phyloP scores from a whole-genome alignment of 2,888 invertebrate genomes.

The Drosophila maculinotata region DNA sequence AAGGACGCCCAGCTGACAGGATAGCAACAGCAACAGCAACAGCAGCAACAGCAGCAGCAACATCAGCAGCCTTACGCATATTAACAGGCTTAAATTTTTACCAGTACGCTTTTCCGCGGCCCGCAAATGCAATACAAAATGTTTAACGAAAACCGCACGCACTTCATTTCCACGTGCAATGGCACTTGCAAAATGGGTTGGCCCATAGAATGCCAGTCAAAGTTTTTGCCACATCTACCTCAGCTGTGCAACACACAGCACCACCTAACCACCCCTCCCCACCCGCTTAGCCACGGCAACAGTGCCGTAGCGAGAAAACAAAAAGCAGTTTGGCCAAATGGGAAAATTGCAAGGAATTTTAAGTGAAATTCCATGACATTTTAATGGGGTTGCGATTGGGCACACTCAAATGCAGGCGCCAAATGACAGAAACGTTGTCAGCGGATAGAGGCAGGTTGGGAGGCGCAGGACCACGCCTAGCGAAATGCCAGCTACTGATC shows the following conservation, averaged over 20 bases:
- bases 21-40: background rate
- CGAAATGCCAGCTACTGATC: conserved; percentile 14
- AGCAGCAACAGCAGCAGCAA: conserved; percentile 1
- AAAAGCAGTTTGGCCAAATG: conserved; percentile 63
- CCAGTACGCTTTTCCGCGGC: background rate
- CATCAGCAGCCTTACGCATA: conserved; percentile 71
- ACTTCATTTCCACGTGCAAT: conserved; percentile 74
- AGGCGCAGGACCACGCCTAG: background rate
- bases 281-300: conserved; percentile 7
- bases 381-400: conserved; percentile 69
- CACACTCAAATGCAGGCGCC: conserved; percentile 52
- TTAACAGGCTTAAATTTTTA: conserved; percentile 65
- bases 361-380: conserved; percentile 80
- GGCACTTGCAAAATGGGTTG: conserved; percentile 61
- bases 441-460: too few relatives aligned
- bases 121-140: conserved; percentile 33
- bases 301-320: conserved; percentile 43
- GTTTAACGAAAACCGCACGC: conserved; percentile 58
- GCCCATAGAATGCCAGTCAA: conserved; percentile 74
- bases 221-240: conserved; percentile 56
- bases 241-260: conserved; percentile 5
- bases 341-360: conserved; percentile 67
- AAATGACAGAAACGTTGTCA: conserved; percentile 2
- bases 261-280: background rate
- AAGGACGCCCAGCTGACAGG: conserved; percentile 25